phyloP scores from a whole-genome alignment of 2,888 invertebrate genomes.

The Subacronicta megacephala region DNA sequence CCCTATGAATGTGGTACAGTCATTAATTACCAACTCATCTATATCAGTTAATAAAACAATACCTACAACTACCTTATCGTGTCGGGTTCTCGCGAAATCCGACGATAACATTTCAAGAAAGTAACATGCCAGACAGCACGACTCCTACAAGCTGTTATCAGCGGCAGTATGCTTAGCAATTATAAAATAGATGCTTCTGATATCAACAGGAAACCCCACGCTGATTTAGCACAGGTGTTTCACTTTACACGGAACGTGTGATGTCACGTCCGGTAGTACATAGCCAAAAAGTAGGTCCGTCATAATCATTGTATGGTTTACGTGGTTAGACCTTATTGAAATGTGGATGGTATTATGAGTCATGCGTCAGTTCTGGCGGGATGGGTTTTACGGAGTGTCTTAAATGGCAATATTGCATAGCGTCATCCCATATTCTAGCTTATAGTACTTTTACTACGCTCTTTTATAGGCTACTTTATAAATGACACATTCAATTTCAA shows the following conservation, averaged over 20 bases:
- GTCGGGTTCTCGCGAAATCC: constrained; percentile 33
- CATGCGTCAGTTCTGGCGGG: constrained; percentile 7
- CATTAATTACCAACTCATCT: neutral
- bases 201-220: constrained; percentile 77
- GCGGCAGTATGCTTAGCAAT: constrained; percentile 26
- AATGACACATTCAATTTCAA: constrained; percentile 4
- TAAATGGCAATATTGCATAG: constrained; percentile 33
- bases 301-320: constrained; percentile 27
- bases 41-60: neutral
- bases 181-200: constrained; percentile 36
- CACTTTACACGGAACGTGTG: constrained; percentile 69
- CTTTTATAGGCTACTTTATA: neutral
- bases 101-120: constrained; percentile 41
- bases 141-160: constrained; percentile 50
- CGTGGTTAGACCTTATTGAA: constrained; percentile 19
- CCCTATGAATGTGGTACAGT: neutral
- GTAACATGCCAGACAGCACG: constrained; percentile 52
- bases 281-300: constrained; percentile 42
- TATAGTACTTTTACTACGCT: constrained; percentile 46
- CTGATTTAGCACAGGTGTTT: constrained; percentile 76
- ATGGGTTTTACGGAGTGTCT: constrained; percentile 39
- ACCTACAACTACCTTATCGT: constrained; percentile 4
- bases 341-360: constrained; percentile 31
- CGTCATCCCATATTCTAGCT: constrained; percentile 42
- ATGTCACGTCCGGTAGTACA: constrained; percentile 65